Evolutionary conservation across 2,113 vertebrate species (phyloP), one percentile per base, ranked within the genome.

Genomic region (Sardina pilchardus): DNA sequence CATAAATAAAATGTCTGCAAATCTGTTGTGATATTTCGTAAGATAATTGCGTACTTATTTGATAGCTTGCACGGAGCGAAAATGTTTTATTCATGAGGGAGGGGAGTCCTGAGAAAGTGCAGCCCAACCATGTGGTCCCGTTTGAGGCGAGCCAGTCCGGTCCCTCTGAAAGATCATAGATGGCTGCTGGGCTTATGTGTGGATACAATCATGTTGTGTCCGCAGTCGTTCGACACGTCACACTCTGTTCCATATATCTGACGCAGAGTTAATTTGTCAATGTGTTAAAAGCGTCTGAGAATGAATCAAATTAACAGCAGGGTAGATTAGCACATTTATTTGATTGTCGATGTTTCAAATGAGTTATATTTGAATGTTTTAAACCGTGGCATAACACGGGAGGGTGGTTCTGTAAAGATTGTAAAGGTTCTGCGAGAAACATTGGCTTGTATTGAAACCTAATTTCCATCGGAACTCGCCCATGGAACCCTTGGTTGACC

Each of bases 391-490:
- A 36, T 84, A 21, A 44, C 45, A n/a, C 39, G 5, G 21, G 3
- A 85, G 78, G 43, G 39, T 26, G 36, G 44, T n/a, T 42, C 67
- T 19, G 24, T 78, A 44, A 39, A 43, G 59, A 47, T 43, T 50
- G 19, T 48, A 4, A 39, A 39, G n/a, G n/a, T n/a, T n/a, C n/a
- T n/a, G n/a, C 39, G 67, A 48, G 56, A 48, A 53, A 45, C 42
- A 6, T 34, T 14, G 10, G 36, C 17, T 87, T 30, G 14, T 21
- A 19, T 12, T 53, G 45, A 36, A 86, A 56, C 39, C 85, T 85
- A 34, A 87, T 89, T 87, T 87, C 86, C 83, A 89, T 88, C 83
- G 84, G 53, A 84, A 59, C 81, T 81, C 71, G 67, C 81, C 81
- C 80, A 56, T 44, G 44, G 85, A 71, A 30, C 6, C 59, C 59